Conservation (phyloP, 2,113 vertebrate species). For the Sylvia atricapilla region DNA sequence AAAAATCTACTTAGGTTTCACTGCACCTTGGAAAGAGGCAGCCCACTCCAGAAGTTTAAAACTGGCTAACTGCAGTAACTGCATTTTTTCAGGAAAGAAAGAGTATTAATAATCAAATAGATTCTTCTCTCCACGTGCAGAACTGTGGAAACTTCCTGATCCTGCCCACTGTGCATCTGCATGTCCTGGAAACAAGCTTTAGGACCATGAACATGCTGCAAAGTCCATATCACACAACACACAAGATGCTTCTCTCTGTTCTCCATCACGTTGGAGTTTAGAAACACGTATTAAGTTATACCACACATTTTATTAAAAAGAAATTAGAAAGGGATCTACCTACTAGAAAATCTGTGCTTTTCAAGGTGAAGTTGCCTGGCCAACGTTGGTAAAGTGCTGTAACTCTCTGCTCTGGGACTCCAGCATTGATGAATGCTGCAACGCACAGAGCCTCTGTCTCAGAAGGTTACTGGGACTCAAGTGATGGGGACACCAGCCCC, state of each 20-base stretch:
- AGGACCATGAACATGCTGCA: not conserved
- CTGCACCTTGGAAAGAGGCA: not conserved
- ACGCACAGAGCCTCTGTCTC: not conserved
- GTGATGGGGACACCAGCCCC: not conserved
- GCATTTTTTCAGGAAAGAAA: not conserved
- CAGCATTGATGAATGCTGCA: not conserved
- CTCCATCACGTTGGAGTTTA: fast-evolving
- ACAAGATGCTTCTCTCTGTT: not conserved
- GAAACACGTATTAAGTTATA: not conserved
- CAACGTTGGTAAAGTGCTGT: not conserved
- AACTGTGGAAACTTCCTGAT: not conserved
- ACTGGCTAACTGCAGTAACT: not conserved
- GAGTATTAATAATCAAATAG: not conserved
- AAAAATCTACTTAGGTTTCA: not conserved
- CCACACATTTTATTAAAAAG: not conserved
- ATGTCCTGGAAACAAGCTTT: not conserved
- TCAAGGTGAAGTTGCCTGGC: not conserved
- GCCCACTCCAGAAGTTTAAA: not conserved
- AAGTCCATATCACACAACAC: not conserved
- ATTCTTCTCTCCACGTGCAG: not conserved
- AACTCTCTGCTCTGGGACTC: not conserved
- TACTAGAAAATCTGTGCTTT: not conserved
- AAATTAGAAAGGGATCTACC: not conserved
- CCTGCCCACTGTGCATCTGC: not conserved
- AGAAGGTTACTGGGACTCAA: not conserved